Base-by-base conservation (phyloP, 2,113 vertebrate species). In the Lota lota region DNA sequence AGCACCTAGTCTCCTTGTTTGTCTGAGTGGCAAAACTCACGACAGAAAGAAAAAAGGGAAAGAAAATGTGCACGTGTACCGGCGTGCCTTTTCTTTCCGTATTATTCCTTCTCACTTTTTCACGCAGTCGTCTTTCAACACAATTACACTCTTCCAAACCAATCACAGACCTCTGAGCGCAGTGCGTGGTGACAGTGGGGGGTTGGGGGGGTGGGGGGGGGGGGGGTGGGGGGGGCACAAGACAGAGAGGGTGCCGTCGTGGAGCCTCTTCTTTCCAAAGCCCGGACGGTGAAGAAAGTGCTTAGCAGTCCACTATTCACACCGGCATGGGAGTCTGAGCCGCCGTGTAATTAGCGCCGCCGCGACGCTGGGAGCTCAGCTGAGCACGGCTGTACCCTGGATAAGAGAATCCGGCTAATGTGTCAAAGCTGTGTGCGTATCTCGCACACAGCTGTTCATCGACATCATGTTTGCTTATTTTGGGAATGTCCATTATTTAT, bases 1-100 rank as follows among this genome's bases (percentile, higher is more conserved):
- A 28, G 58, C 80, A 83, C 77, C 73, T 86, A 76, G 74, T 80
- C 79, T 87, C 82, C 64, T 60, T 75, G 77, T 85, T 85, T 76
- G 77, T 73, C 69, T 72, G 71, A 74, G 73, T 74, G 67, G 28
- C 79, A 80, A 71, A 82, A 77, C 58, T 61, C 36, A 74, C 33
- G 64, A 69, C 58, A 75, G 59, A 72, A 22, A 12, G 51, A 76
- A 36, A 62, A 33, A 18, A 28, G 24, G 24, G 63, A n/a, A 58
- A 47, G 17, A 22, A 69, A 59, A 69, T 61, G 47, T 67, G 54
- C 81, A 85, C 10, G 40, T 14, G 8, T 47, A 47, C 40, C 40
- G 40, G 81, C 14, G 73, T 21, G 63, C 71, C 64, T 83, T 66
- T 51, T 8, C 73, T 70, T 58, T 76, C 56, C 21, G 64, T 70